Conservation (phyloP, 2,113 vertebrate species). For the Neogobius melanostomus region DNA sequence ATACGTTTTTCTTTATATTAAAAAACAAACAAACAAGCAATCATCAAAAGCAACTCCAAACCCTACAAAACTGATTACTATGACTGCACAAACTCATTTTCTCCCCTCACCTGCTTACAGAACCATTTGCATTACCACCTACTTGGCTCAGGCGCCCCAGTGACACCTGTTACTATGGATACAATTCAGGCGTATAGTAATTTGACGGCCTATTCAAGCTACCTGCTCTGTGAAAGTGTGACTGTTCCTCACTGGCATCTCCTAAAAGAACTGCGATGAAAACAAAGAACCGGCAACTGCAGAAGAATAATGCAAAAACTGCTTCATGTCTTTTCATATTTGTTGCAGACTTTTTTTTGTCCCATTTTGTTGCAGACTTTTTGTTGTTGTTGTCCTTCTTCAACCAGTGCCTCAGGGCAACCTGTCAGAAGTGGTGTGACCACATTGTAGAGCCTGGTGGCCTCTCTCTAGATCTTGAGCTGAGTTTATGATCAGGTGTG, state of each 20-base stretch:
- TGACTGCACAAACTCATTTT: not conserved
- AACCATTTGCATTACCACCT: slow-evolving; percentile 7
- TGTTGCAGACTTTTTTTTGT: too few species aligned
- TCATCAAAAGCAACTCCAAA: not conserved
- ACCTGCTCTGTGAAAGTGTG: slow-evolving; percentile 23
- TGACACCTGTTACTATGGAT: slow-evolving; percentile 61
- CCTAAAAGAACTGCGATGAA: slow-evolving; percentile 37
- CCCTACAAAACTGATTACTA: not conserved
- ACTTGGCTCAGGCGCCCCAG: slow-evolving; percentile 23
- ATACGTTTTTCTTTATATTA: too few species aligned
- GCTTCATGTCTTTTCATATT: not conserved
- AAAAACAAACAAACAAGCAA: not conserved
- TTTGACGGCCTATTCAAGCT: slow-evolving; percentile 38
- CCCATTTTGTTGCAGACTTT: too few species aligned
- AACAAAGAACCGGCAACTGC: slow-evolving; percentile 39
- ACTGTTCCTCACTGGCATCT: slow-evolving; percentile 34
- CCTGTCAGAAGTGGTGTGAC: too few species aligned
- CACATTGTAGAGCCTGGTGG: too few species aligned
- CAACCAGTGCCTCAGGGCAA: too few species aligned
- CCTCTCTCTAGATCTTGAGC: too few species aligned
- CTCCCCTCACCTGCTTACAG: not conserved
- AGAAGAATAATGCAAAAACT: slow-evolving; percentile 12
- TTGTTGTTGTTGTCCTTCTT: too few species aligned
- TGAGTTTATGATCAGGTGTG: too few species aligned
- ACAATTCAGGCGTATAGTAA: slow-evolving; percentile 40